Base-by-base conservation (phyloP, 2,113 vertebrate genomes). In the Saimiri boliviensis region DNA sequence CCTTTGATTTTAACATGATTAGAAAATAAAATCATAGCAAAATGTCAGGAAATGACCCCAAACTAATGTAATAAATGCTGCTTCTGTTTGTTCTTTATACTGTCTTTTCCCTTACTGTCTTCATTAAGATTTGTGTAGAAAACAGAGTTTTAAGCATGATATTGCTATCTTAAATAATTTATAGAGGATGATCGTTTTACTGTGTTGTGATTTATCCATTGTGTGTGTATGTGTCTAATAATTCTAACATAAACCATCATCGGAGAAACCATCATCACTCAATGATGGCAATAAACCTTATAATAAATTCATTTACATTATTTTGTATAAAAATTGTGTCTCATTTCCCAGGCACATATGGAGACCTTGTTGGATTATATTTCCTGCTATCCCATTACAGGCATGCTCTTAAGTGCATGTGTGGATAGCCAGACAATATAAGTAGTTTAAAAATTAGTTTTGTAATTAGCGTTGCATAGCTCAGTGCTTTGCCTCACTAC, bases 1-100 rank as follows among this genome's bases (percentile, higher is more conserved):
- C 27, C 86, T 95, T 88, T 45, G 47, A 76, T 73, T 86, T 89
- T 89, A 97, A 91, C 47, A 81, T 40, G 27, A 94, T 95, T 93
- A 93, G 92, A 93, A 84, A 63, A 89, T 89, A 86, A 80, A 96
- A 95, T 83, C 71, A 63, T 30, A 47, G 91, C 60, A 87, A 35
- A 79, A 35, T 56, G 37, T 83, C 70, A 96, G 94, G 94, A 96
- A 96, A 35, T 74, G 79, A 83, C 68, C 76, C 70, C 42, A 30
- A 92, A 76, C 52, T 86, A 95, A 92, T 76, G 35, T 42, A 84
- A 68, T 58, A 89, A 89, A n/a, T 73, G 60, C 27, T 37, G 8
- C 52, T 90, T 73, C 95, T 94, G 49, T 81, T 94, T 81, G 27
- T 86, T 88, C 32, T 94, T 96, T 84, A 6, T 82, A 45, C 47